phyloP scores from a whole-genome alignment of 2,113 vertebrate genomes.

The Eudyptes chrysolophus region DNA sequence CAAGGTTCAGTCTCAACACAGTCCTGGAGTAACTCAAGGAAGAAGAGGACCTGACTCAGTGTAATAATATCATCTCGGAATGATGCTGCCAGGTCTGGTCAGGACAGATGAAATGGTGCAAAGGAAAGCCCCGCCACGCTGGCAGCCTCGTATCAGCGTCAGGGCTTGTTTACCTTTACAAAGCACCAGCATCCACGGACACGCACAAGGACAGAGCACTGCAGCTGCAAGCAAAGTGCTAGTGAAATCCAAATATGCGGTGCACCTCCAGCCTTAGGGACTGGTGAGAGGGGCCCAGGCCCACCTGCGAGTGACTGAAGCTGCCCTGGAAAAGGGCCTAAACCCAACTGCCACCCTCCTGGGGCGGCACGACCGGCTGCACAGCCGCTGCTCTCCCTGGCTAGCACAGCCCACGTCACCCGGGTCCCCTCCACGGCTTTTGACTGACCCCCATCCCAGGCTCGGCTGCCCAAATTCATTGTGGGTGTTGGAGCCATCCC shows the following conservation, averaged over 20 bases:
- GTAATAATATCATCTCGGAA: background rate
- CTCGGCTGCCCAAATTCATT: background rate
- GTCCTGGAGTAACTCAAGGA: background rate
- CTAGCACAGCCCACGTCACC: fast-evolving
- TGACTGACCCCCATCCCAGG: background rate
- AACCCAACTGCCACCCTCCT: background rate
- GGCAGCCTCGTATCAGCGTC: fast-evolving
- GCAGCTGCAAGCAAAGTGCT: background rate
- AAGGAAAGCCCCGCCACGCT: background rate
- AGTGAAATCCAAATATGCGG: fast-evolving
- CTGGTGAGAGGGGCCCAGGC: background rate
- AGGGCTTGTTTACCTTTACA: background rate
- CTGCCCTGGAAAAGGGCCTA: background rate
- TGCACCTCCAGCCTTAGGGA: background rate
- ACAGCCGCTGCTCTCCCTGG: background rate
- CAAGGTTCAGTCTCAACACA: background rate
- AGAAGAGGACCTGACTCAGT: background rate
- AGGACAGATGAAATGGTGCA: background rate
- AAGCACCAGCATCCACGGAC: background rate
- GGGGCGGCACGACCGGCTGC: fast-evolving
- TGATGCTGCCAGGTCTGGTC: background rate
- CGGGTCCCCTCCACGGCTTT: fast-evolving
- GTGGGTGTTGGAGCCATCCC: background rate
- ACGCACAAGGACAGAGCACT: background rate
- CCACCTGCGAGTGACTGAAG: fast-evolving